phyloP scores from a whole-genome alignment of 2,888 invertebrate species.

The Ormyrus nitidulus region DNA sequence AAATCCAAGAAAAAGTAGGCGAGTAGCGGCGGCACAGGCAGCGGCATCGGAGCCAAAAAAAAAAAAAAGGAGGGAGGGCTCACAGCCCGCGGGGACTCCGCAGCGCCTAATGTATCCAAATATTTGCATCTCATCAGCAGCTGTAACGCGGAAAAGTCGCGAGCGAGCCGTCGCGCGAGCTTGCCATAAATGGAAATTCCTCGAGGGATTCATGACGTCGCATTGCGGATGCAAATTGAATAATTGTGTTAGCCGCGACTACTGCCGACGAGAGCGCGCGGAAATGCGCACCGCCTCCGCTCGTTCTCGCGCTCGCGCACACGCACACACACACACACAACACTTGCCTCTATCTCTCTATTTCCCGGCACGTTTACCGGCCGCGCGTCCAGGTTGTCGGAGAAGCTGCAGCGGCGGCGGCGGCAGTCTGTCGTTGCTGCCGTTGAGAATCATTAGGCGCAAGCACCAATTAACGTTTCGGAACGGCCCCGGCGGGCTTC shows the following conservation, averaged over 20 bases:
- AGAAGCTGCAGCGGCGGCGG: too few relatives aligned
- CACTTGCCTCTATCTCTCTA: too few relatives aligned
- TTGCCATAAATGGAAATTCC: constrained; percentile 51
- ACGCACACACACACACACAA: too few relatives aligned
- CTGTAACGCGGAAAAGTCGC: constrained; percentile 39
- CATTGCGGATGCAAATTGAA: constrained; percentile 55
- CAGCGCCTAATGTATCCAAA: constrained; percentile 47
- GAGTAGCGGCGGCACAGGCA: too few relatives aligned
- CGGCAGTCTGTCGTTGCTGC: too few relatives aligned
- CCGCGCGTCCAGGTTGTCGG: too few relatives aligned
- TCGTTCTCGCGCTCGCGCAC: too few relatives aligned
- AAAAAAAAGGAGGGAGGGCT: constrained; percentile 3
- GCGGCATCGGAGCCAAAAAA: neutral
- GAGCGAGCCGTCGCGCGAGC: neutral
- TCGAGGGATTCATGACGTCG: constrained; percentile 53
- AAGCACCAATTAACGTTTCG: constrained; percentile 1
- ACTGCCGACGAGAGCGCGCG: too few relatives aligned
- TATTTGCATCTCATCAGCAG: constrained; percentile 53
- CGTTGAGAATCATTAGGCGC: constrained; percentile 28
- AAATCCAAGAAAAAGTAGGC: too few relatives aligned
- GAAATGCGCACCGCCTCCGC: too few relatives aligned
- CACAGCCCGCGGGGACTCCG: neutral
- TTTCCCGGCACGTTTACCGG: too few relatives aligned
- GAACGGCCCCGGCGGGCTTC: neutral
- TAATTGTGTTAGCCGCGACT: constrained; percentile 46